A percentile compares a stretch with the other conserved stretches of the same genome.
Conservation (phyloP, 2,113 vertebrate genomes). For the Arothron firmamentum region DNA sequence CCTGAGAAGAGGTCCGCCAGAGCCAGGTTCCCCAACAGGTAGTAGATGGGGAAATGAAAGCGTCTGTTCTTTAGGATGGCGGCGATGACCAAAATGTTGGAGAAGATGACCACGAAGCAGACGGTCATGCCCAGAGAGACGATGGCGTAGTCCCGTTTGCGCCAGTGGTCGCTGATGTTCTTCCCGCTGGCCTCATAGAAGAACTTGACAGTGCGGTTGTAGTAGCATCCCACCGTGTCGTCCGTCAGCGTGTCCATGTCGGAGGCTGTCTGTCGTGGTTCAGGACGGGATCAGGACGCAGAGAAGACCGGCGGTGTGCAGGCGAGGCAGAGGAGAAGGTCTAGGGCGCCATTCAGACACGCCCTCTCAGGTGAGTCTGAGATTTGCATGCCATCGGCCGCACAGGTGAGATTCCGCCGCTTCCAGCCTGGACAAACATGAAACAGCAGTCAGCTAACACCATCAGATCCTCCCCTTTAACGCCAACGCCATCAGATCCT, state of each 20-base stretch:
- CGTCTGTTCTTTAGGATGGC: conserved; percentile 89
- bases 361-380: conserved; percentile 9
- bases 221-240: conserved; percentile 25
- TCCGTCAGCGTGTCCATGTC: conserved; percentile 24
- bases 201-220: conserved; percentile 37
- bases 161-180: conserved; percentile 60
- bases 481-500: too few species aligned
- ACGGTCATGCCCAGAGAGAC: conserved; percentile 89
- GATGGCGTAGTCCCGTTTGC: conserved; percentile 64
- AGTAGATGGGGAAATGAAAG: conserved; percentile 96
- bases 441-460: too few species aligned
- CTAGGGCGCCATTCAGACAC: conserved; percentile 29
- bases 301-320: background rate
- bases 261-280: background rate
- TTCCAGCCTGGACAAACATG: conserved; percentile 21
- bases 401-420: conserved; percentile 1
- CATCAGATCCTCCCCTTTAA: too few species aligned
- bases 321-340: background rate
- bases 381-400: conserved; percentile 44
- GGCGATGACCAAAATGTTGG: conserved; percentile 88
- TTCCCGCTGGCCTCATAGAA: conserved; percentile 67
- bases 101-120: conserved; percentile 87
- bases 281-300: background rate
- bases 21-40: conserved; percentile 91
- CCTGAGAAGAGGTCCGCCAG: conserved; percentile 90